These are phyloP conservation scores for Perccottus glenii DNA, from an alignment of 2,113 vertebrate genomes.

Conservation along the genomic window DNA sequence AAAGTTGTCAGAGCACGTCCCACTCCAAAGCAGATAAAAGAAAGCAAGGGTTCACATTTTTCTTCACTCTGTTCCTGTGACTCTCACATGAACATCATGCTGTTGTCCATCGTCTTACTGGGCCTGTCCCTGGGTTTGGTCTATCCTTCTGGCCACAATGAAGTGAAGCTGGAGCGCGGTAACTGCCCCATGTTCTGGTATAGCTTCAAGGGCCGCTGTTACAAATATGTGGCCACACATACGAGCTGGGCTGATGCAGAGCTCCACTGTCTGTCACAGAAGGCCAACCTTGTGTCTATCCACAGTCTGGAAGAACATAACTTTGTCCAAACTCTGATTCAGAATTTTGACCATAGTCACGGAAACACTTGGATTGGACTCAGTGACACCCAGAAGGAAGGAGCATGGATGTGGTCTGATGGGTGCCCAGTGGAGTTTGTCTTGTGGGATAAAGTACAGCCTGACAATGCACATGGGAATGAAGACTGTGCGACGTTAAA, in stretches of 20 bases:
- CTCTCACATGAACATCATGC: slow-evolving; percentile 16
- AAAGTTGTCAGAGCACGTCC: background rate
- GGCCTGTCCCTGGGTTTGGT: slow-evolving; percentile 23
- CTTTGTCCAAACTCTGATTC: slow-evolving; percentile 21
- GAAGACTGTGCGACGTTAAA: background rate
- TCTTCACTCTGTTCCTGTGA: background rate
- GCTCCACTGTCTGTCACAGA: slow-evolving; percentile 18
- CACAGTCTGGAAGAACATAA: slow-evolving; percentile 1
- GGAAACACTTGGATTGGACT: background rate
- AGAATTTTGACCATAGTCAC: background rate
- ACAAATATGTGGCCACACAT: background rate
- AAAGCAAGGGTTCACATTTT: background rate
- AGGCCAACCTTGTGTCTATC: slow-evolving; percentile 51
- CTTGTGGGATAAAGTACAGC: background rate
- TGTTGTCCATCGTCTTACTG: slow-evolving; percentile 5
- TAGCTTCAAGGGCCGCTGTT: slow-evolving; percentile 19
- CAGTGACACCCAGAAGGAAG: background rate
- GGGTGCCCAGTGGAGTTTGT: background rate
- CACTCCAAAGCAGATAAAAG: background rate
- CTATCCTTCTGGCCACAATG: background rate
- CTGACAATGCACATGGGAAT: rapidly evolving
- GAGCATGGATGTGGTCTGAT: slow-evolving; percentile 15
- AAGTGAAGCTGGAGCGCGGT: background rate
- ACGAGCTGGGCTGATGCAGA: slow-evolving; percentile 46
- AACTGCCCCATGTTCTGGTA: slow-evolving; percentile 30